Base-by-base conservation (phyloP, 2,888 invertebrate genomes). In the Chrysopilus asiliformis region DNA sequence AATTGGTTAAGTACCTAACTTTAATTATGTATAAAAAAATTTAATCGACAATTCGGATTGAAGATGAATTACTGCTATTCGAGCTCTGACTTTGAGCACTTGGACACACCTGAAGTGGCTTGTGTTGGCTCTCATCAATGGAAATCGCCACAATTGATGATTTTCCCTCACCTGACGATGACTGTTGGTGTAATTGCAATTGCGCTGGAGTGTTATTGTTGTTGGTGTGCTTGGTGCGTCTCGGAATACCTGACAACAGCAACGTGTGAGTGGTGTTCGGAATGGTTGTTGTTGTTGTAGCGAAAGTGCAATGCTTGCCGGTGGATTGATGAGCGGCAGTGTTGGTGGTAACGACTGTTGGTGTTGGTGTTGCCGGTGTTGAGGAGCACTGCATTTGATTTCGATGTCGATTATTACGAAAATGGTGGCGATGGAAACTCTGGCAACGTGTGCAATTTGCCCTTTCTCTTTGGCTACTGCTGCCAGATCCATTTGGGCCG, bases 371-470 rank as follows among this genome's bases (percentile, higher is more conserved):
- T 28, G 39, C 38, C 39, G 39, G 40, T 10, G 24, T 45, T 45
- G 26, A 38, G 38, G 38, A 43, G 19, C 24, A 18, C 18, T 36
- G 24, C 14, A 32, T 22, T 6, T 29, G n/a, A 19, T 48, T 51
- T 12, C 52, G 51, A 4, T 56, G 57, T 41, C 58, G 56, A 47
- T 57, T 54, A 24, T 57, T 52, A 12, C 57, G 43, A 46, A 60
- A 58, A 33, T 60, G 55, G 47, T 60, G 59, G 10, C 60, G 52
- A 43, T 61, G 60, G 35, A 59, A 58, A 44, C 60, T 60, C 46
- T 60, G 60, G 43, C 60, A 60, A 14, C 60, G 52, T 19, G 52
- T 36, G 13, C 13, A 49, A 22, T 55, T 50, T 33, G 53, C 48
- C 4, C 37, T 26, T 9, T 37, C 37, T 13, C 37, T 16, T 24